These are phyloP conservation scores for Trematomus loennbergii DNA, from an alignment of 2,113 vertebrate genomes.

Conservation along the genomic window DNA sequence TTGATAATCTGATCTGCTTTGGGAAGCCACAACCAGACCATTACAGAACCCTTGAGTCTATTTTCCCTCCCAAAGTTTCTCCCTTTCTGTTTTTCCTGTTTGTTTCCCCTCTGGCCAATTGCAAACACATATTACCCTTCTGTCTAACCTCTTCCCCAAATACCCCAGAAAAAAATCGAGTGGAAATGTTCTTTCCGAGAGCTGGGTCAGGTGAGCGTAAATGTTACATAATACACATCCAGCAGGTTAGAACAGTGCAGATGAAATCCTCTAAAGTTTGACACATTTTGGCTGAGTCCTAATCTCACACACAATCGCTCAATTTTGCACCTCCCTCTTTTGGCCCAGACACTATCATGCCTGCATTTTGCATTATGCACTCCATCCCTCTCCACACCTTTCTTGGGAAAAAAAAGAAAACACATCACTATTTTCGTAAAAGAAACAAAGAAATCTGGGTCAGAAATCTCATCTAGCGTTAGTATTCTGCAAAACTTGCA, in stretches of 20 bases:
- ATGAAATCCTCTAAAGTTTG: slow-evolving; percentile 15
- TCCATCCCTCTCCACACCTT: background rate
- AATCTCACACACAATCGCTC: slow-evolving; percentile 8
- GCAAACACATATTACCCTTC: slow-evolving; percentile 13
- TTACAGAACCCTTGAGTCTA: background rate
- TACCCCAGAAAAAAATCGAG: slow-evolving; percentile 42
- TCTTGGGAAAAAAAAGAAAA: background rate
- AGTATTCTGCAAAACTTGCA: background rate
- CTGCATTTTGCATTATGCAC: background rate
- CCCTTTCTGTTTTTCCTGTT: background rate
- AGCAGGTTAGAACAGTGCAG: slow-evolving; percentile 43
- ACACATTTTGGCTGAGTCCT: slow-evolving; percentile 40
- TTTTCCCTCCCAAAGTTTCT: background rate
- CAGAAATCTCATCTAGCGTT: background rate
- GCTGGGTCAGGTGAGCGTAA: slow-evolving; percentile 23
- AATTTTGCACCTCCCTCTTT: background rate
- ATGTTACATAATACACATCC: slow-evolving; percentile 42
- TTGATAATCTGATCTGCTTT: slow-evolving; percentile 30
- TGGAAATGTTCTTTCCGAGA: slow-evolving; percentile 57
- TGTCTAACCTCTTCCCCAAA: slow-evolving; percentile 34
- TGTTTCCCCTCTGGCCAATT: background rate
- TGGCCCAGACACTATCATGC: slow-evolving; percentile 6
- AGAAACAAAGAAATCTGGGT: background rate
- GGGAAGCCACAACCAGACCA: slow-evolving; percentile 27
- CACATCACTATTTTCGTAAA: background rate